Conservation (phyloP, 2,113 vertebrate species). For the Ophiodon elongatus region DNA sequence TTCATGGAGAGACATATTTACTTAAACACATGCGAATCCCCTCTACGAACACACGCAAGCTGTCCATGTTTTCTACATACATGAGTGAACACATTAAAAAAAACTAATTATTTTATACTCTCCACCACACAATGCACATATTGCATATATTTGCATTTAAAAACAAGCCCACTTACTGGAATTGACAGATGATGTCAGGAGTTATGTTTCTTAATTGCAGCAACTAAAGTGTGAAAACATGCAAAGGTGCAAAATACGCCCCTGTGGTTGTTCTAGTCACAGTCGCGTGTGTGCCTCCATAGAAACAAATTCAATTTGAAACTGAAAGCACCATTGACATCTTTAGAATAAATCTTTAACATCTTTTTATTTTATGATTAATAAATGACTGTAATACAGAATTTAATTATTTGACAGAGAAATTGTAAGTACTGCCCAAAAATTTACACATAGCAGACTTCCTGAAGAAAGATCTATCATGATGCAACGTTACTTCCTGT, state of each 20-base stretch:
- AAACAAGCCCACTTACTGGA: constrained; percentile 15
- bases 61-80: not conserved
- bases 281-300: not conserved
- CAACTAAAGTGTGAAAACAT: constrained; percentile 49
- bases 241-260: constrained; percentile 52
- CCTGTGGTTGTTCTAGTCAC: constrained; percentile 12
- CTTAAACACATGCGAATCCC: not conserved
- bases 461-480: constrained; percentile 1
- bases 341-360: not conserved
- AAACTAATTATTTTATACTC: not conserved
- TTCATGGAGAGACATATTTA: not conserved
- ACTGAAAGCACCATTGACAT: constrained; percentile 15
- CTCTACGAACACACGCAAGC: not conserved
- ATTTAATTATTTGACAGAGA: not conserved
- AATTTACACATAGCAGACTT: not conserved
- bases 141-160: constrained; percentile 13
- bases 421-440: not conserved
- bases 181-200: constrained; percentile 29
- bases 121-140: not conserved
- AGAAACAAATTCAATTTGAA: constrained; percentile 14
- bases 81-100: not conserved
- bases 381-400: not conserved
- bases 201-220: constrained; percentile 10
- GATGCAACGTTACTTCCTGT: constrained; percentile 20
- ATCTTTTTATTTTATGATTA: not conserved